Conservation (phyloP, 2,888 invertebrate genomes). For the Iphiclides podalirius region DNA sequence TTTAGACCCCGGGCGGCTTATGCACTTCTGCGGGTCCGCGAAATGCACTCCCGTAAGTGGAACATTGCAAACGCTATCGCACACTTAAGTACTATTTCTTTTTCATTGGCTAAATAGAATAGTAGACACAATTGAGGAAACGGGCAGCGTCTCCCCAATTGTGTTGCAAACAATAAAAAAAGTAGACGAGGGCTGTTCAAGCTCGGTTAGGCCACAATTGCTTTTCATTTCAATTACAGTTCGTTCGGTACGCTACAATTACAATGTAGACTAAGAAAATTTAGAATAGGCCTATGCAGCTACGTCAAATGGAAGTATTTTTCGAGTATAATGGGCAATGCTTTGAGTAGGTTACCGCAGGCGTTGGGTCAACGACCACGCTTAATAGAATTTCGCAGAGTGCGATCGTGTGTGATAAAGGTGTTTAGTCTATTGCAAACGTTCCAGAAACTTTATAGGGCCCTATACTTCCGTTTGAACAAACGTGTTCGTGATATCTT, state of each 20-base stretch:
- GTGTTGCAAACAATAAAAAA: too few species aligned
- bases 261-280: neutral
- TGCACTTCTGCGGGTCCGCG: too few species aligned
- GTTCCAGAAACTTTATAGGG: neutral
- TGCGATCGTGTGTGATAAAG: neutral
- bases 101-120: too few species aligned
- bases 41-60: too few species aligned
- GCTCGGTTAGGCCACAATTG: too few species aligned
- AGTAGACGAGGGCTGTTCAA: too few species aligned
- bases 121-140: too few species aligned
- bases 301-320: neutral
- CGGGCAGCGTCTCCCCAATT: too few species aligned
- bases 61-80: neutral
- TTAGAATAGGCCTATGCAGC: neutral
- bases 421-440: neutral
- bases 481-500: constrained; percentile 12
- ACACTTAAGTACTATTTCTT: neutral
- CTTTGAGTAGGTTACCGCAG: neutral
- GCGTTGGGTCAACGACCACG: neutral
- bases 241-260: too few species aligned
- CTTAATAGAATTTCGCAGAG: constrained; percentile 8
- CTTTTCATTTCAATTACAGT: too few species aligned
- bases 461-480: neutral
- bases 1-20: neutral
- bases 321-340: neutral